phyloP scores from a whole-genome alignment of 2,888 invertebrate species.

The Phymatocera aterrima region DNA sequence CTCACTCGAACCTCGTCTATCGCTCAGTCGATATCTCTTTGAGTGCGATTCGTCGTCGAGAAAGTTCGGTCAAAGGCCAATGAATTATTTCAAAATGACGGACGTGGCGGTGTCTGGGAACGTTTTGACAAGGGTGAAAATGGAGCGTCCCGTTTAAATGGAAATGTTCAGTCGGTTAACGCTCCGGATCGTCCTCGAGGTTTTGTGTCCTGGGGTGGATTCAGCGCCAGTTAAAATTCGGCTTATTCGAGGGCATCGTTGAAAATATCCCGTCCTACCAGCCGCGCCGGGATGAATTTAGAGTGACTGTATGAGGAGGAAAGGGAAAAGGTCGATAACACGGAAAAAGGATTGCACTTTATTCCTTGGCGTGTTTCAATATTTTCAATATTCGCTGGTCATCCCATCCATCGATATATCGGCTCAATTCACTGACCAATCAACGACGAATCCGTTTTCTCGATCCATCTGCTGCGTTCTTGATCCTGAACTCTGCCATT shows the following conservation, averaged over 20 bases:
- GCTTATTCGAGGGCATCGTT: not conserved
- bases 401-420: too few relatives aligned
- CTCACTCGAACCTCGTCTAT: not conserved
- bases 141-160: constrained; percentile 26
- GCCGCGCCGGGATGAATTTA: not conserved
- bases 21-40: not conserved
- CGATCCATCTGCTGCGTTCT: too few relatives aligned
- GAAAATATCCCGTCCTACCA: not conserved
- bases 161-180: constrained; percentile 23
- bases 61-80: constrained; percentile 11
- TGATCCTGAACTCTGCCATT: too few relatives aligned
- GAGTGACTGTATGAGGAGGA: not conserved
- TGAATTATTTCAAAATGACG: constrained; percentile 33
- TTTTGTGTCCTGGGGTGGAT: not conserved
- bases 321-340: not conserved
- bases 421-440: too few relatives aligned
- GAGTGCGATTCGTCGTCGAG: not conserved
- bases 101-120: not conserved
- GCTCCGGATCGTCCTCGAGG: not conserved
- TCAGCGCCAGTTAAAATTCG: not conserved
- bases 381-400: too few relatives aligned
- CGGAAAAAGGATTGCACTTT: too few relatives aligned
- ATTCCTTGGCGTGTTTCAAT: too few relatives aligned
- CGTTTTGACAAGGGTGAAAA: constrained; percentile 26
- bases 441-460: too few relatives aligned